Percentiles rank a stretch among this genome's conserved stretches.
These are phyloP conservation scores for Epinephelus fuscoguttatus DNA, from an alignment of 2,113 vertebrate species.

Conservation along the genomic window DNA sequence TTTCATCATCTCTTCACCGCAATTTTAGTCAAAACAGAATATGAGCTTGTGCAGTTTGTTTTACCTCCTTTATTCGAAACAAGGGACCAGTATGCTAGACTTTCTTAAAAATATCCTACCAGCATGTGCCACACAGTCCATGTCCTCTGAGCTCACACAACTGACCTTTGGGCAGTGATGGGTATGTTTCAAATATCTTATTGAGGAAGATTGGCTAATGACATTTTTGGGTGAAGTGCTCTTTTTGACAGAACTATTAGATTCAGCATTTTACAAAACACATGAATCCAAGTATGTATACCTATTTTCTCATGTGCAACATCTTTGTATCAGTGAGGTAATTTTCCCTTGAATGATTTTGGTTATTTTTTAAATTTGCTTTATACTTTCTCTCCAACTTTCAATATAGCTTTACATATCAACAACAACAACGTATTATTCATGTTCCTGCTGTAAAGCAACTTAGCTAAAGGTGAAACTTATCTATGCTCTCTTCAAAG, in stretches of 20 bases:
- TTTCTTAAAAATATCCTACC: no score
- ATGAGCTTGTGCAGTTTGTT: background rate
- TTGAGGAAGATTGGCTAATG: background rate
- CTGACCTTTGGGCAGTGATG: no score
- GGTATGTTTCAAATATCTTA: background rate
- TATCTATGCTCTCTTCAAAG: no score
- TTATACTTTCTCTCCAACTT: background rate
- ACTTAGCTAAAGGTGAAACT: no score
- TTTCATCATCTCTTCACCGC: background rate
- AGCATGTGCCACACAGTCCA: background rate
- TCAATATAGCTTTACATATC: no score
- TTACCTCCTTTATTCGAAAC: background rate
- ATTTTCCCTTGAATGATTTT: background rate
- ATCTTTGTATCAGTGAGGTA: background rate
- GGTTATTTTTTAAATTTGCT: background rate
- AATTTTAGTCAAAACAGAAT: background rate
- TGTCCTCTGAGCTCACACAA: background rate
- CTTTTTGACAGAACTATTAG: background rate
- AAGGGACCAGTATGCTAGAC: background rate
- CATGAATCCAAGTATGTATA: background rate
- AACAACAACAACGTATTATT: no score
- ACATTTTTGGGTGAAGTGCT: background rate
- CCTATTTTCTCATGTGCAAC: background rate
- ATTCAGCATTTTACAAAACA: background rate
- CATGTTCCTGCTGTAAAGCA: no score